These are phyloP conservation scores for Hecatera dysodea DNA, from an alignment of 2,888 invertebrate genomes.

Conservation along the genomic window DNA sequence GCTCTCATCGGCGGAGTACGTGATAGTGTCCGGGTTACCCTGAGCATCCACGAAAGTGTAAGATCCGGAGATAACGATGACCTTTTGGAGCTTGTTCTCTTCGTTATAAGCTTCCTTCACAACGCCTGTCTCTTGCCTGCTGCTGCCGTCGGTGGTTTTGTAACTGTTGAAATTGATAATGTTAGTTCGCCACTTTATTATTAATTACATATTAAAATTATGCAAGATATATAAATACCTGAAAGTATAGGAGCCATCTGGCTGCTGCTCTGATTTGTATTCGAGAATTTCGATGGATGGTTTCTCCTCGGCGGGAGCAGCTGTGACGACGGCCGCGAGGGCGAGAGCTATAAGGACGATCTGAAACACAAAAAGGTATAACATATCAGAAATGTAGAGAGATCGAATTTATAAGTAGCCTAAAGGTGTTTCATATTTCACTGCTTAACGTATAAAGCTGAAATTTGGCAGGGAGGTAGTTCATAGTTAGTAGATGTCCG, in stretches of 20 bases:
- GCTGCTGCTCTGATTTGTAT: slow-evolving; percentile 71
- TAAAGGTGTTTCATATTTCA: neutral
- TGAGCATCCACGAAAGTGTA: slow-evolving; percentile 91
- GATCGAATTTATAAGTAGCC: neutral
- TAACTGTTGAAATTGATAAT: slow-evolving; percentile 27
- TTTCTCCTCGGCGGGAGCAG: slow-evolving; percentile 71
- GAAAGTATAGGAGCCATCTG: slow-evolving; percentile 78
- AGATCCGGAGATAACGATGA: slow-evolving; percentile 91
- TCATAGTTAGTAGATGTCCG: no score
- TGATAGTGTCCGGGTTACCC: slow-evolving; percentile 88
- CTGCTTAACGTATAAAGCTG: no score
- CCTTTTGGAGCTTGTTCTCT: slow-evolving; percentile 90
- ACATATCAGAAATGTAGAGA: neutral
- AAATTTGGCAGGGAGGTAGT: no score
- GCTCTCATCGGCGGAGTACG: slow-evolving; percentile 92
- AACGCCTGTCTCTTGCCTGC: slow-evolving; percentile 89
- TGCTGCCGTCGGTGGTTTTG: slow-evolving; percentile 77
- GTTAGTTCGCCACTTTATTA: neutral
- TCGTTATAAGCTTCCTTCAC: slow-evolving; percentile 85
- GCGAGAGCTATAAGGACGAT: slow-evolving; percentile 76
- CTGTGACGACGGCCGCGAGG: slow-evolving; percentile 78
- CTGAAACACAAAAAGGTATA: slow-evolving; percentile 33
- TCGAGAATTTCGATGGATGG: slow-evolving; percentile 71
- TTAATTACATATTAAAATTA: neutral
- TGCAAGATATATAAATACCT: slow-evolving; percentile 53